phyloP scores from a whole-genome alignment of 2,888 invertebrate species.

The Pseudolycoriella hygida region DNA sequence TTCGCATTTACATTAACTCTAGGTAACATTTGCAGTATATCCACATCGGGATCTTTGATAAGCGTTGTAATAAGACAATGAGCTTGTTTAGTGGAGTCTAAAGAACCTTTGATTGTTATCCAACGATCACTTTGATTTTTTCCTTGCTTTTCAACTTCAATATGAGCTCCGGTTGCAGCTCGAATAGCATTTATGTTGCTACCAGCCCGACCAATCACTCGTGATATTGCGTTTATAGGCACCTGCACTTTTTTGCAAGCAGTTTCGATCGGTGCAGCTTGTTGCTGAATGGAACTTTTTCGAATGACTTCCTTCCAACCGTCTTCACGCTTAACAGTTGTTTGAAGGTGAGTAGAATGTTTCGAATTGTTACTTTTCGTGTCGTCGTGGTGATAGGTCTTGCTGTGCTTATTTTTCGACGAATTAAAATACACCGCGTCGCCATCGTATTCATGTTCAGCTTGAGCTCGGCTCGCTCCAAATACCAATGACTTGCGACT shows the following conservation, averaged over 20 bases:
- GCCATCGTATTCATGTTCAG: conserved; percentile 45
- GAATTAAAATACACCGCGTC: conserved; percentile 23
- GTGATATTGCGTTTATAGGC: conserved; percentile 84
- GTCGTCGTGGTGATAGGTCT: conserved; percentile 2
- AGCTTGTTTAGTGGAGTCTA: conserved; percentile 85
- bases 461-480: conserved; percentile 51
- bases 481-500: conserved; percentile 47
- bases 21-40: conserved; percentile 67
- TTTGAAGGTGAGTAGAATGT: conserved; percentile 15
- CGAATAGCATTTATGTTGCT: conserved; percentile 97
- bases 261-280: conserved; percentile 21
- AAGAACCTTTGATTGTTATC: conserved; percentile 87
- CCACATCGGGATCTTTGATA: conserved; percentile 90
- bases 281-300: conserved; percentile 46
- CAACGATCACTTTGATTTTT: conserved; percentile 86
- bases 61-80: conserved; percentile 77
- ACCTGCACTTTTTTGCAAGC: conserved; percentile 85
- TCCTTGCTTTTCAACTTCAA: conserved; percentile 94
- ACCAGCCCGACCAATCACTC: conserved; percentile 94
- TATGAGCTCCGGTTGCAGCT: conserved; percentile 91
- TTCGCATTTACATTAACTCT: conserved; percentile 31
- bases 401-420: conserved; percentile 23
- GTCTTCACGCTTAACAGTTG: conserved; percentile 46
- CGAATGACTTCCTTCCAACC: conserved; percentile 96
- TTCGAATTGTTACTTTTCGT: conserved; percentile 4